Conservation (phyloP, 2,888 invertebrate species). For the Ichneumoninae sp. region DNA sequence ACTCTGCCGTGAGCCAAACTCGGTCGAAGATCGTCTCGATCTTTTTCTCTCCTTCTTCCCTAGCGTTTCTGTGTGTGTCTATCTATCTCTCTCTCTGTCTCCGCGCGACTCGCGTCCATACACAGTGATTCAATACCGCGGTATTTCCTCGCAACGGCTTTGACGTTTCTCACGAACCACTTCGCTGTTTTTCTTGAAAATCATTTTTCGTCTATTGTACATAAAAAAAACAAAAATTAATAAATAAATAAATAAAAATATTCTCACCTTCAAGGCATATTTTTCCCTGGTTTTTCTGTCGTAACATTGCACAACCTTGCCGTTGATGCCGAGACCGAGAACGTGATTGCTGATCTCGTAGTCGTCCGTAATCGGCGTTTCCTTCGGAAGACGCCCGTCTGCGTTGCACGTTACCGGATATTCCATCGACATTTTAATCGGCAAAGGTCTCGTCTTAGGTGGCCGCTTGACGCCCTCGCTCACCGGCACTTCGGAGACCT, state of each 20-base stretch:
- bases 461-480: constrained; percentile 62
- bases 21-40: constrained; percentile 54
- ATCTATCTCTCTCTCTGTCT: constrained; percentile 21
- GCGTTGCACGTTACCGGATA: constrained; percentile 74
- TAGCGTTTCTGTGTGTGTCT: not conserved
- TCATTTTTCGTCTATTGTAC: not conserved
- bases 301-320: constrained; percentile 98
- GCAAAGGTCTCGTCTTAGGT: constrained; percentile 33
- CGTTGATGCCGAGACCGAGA: constrained; percentile 98
- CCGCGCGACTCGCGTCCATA: not conserved
- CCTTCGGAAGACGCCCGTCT: constrained; percentile 87
- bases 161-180: constrained; percentile 9
- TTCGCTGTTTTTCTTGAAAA: not conserved
- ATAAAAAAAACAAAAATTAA: not conserved
- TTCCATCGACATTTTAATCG: constrained; percentile 73
- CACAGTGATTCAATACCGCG: constrained; percentile 30
- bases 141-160: constrained; percentile 21
- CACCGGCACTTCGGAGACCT: constrained; percentile 52
- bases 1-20: constrained; percentile 72
- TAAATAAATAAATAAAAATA: constrained; percentile 19
- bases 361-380: constrained; percentile 93
- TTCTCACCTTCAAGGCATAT: constrained; percentile 94
- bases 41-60: constrained; percentile 17
- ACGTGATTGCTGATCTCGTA: constrained; percentile 97
- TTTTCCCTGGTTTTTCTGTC: constrained; percentile 91